These are phyloP conservation scores for Tangara arthus DNA, from an alignment of 2,797 vertebrate genomes.

Conservation along the genomic window DNA sequence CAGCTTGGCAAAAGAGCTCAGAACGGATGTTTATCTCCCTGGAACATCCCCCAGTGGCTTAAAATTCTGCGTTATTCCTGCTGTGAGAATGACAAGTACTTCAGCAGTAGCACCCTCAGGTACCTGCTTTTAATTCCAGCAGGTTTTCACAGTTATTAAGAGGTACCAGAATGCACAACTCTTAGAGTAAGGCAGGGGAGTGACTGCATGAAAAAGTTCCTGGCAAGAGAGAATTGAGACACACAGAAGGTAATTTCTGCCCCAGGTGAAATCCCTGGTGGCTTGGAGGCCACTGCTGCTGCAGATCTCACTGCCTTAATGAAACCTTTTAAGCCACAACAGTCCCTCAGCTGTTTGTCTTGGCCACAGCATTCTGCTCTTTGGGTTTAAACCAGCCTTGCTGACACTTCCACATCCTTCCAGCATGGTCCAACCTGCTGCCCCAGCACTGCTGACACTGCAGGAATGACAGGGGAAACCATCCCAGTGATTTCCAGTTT, in stretches of 20 bases:
- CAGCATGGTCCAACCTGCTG: not conserved
- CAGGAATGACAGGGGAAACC: not conserved
- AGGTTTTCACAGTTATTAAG: not conserved
- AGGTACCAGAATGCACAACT: not conserved
- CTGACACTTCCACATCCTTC: not conserved
- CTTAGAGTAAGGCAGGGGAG: not conserved
- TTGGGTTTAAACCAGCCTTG: not conserved
- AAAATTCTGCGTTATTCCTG: constrained; percentile 57
- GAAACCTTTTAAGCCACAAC: not conserved
- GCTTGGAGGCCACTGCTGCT: not conserved
- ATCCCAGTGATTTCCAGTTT: not conserved
- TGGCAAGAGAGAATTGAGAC: not conserved
- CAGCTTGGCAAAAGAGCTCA: constrained; percentile 45
- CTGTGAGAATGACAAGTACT: constrained; percentile 41
- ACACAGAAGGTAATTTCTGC: not conserved
- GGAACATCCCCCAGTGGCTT: constrained; percentile 50
- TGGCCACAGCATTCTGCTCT: not conserved
- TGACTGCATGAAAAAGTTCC: not conserved
- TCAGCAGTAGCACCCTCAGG: constrained; percentile 20
- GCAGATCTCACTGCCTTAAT: not conserved
- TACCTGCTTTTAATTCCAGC: constrained; percentile 26
- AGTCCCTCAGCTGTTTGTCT: not conserved
- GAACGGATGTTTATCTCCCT: constrained; percentile 66
- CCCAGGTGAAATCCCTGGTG: not conserved
- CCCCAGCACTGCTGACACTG: not conserved